Evolutionary conservation across 2,113 vertebrate genomes (phyloP).

Genomic region (Prolemur simus): DNA sequence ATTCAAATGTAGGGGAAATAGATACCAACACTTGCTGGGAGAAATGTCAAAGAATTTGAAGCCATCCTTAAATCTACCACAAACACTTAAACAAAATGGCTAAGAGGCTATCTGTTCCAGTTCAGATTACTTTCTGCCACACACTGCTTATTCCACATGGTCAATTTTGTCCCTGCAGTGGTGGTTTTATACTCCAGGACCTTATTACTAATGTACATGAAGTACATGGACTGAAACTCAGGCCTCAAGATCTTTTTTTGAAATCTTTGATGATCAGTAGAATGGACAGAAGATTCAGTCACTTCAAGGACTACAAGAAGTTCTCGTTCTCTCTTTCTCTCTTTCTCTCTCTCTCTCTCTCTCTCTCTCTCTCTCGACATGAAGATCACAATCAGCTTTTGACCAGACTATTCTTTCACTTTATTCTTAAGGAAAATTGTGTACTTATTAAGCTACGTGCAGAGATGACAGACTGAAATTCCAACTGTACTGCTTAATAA

Average conservation of each 20-base stretch:
- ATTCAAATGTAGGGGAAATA: neutral
- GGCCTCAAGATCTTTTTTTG: neutral
- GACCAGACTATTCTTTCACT: neutral
- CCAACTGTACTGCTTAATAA: slow-evolving; percentile 19
- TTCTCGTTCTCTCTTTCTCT: too few relatives aligned
- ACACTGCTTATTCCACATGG: neutral
- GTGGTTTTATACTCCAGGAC: neutral
- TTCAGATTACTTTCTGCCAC: neutral
- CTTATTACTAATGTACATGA: neutral
- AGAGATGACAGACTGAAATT: neutral
- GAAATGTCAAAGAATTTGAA: slow-evolving; percentile 28
- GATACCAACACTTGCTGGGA: neutral
- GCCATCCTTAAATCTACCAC: neutral
- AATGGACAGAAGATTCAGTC: neutral
- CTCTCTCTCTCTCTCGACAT: neutral
- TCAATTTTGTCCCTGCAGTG: neutral
- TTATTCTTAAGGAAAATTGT: neutral
- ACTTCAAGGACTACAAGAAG: neutral
- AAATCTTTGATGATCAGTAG: neutral
- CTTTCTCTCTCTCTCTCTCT: too few relatives aligned
- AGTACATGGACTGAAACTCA: neutral
- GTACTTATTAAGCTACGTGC: neutral
- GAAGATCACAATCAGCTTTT: neutral
- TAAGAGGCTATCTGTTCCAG: neutral
- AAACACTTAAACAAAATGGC: slow-evolving; percentile 11